Conservation (phyloP, 2,113 vertebrate genomes). For the Epinephelus cyanopodus region DNA sequence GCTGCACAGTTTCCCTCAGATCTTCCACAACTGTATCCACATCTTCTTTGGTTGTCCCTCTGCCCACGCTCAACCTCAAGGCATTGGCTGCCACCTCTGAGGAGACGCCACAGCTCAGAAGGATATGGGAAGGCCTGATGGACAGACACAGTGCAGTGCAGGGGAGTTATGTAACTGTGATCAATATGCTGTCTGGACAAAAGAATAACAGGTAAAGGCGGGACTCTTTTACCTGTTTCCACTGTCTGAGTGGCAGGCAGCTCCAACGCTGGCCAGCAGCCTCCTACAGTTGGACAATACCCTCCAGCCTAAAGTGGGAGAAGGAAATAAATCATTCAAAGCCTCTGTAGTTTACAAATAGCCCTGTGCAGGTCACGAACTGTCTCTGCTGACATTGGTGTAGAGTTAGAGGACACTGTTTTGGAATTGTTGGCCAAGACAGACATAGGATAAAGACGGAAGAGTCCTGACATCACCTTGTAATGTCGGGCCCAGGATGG, state of each 20-base stretch:
- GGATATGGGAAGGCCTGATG: slow-evolving; percentile 91
- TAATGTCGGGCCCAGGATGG: slow-evolving; percentile 88
- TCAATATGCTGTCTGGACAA: not conserved
- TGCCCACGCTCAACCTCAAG: slow-evolving; percentile 92
- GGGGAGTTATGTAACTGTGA: slow-evolving; percentile 5
- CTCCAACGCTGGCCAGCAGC: slow-evolving; percentile 92
- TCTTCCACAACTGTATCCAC: slow-evolving; percentile 92
- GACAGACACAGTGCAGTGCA: not conserved
- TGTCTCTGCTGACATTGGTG: slow-evolving; percentile 39
- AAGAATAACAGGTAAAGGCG: slow-evolving; percentile 4
- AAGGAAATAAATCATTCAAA: slow-evolving; percentile 72
- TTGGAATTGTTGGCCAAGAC: slow-evolving; percentile 9
- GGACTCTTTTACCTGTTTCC: slow-evolving; percentile 85
- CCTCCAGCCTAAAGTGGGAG: slow-evolving; percentile 82
- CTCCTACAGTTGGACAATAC: slow-evolving; percentile 88
- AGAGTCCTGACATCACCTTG: slow-evolving; percentile 84
- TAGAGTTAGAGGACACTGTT: slow-evolving; percentile 43
- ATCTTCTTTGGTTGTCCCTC: slow-evolving; percentile 86
- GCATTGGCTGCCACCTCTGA: slow-evolving; percentile 88
- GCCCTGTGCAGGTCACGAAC: slow-evolving; percentile 62
- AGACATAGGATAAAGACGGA: slow-evolving; percentile 15
- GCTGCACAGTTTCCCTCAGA: slow-evolving; percentile 86
- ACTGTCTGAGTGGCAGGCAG: slow-evolving; percentile 93
- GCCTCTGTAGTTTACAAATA: slow-evolving; percentile 73
- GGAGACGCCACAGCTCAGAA: slow-evolving; percentile 91